Evolutionary conservation across 2,797 vertebrate genomes (phyloP).

Genomic region (Scleropages formosus): DNA sequence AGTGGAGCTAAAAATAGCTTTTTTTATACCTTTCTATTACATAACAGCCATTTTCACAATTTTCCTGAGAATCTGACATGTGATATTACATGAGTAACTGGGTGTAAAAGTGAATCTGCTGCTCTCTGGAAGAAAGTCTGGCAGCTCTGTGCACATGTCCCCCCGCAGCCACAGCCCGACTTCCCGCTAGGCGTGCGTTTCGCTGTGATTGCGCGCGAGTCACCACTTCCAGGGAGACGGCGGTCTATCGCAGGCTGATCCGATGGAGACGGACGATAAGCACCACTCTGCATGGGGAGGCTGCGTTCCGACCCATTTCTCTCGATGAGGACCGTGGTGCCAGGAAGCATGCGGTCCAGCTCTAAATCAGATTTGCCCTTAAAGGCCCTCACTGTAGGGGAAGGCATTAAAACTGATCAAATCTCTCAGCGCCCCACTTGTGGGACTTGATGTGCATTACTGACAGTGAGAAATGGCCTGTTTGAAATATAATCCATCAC

Average conservation of each 20-base stretch:
- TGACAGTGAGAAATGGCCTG: conserved; percentile 28
- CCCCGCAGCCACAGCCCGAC: no score
- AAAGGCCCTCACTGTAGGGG: conserved; percentile 6
- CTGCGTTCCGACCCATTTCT: background rate
- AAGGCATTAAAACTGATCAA: conserved; percentile 25
- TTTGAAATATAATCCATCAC: conserved; percentile 27
- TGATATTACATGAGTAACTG: background rate
- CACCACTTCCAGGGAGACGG: background rate
- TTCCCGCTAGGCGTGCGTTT: no score
- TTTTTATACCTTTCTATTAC: conserved; percentile 25
- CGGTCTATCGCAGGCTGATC: background rate
- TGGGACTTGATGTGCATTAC: conserved; percentile 22
- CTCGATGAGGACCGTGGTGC: background rate
- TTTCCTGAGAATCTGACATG: conserved; percentile 14
- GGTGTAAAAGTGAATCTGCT: background rate
- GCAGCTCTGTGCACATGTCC: no score
- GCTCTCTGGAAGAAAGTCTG: no score
- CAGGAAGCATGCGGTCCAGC: background rate
- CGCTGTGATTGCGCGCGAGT: background rate
- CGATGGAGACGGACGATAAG: conserved; percentile 13
- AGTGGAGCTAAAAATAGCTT: conserved; percentile 7
- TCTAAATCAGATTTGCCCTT: conserved; percentile 29
- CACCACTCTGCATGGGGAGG: background rate
- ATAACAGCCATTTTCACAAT: conserved; percentile 13
- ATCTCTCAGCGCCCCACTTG: conserved; percentile 9